Evolutionary conservation across 1,140 invertebrate genomes (phyloP).

Genomic region (Acromyrmex charruanus): DNA sequence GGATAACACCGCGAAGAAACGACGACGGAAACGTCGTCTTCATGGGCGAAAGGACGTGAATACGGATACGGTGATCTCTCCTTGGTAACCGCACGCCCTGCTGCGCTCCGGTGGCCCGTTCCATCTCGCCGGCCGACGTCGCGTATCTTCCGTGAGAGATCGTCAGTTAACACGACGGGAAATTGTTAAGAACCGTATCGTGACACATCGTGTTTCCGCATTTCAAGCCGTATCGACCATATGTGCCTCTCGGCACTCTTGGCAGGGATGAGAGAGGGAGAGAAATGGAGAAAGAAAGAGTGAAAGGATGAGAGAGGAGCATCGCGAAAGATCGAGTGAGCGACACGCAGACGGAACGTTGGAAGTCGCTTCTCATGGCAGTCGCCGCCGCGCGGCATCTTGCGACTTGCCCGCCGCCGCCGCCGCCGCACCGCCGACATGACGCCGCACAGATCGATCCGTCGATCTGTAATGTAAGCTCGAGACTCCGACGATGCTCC

Average conservation of each 20-base stretch:
- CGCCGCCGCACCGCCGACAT: constrained; percentile 78
- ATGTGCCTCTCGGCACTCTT: background rate
- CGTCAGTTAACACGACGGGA: background rate
- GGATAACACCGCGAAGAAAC: too few species aligned
- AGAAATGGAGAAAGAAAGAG: background rate
- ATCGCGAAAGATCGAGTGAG: constrained; percentile 64
- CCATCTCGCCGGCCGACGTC: background rate
- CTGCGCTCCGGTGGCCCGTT: background rate
- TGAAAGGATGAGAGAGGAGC: background rate
- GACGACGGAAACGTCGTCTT: background rate
- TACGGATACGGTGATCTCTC: constrained; percentile 4
- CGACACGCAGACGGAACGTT: constrained; percentile 44
- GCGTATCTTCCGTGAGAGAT: too few species aligned
- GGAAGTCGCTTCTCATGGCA: constrained; percentile 28
- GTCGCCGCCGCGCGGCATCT: constrained; percentile 15
- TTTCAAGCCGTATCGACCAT: constrained; percentile 32
- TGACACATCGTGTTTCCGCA: constrained; percentile 5
- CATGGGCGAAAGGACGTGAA: background rate
- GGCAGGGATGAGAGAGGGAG: background rate
- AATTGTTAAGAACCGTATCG: background rate
- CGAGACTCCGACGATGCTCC: background rate
- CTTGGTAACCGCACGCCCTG: constrained; percentile 75
- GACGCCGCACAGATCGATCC: constrained; percentile 67
- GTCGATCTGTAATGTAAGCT: constrained; percentile 59
- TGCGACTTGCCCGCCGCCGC: constrained; percentile 35